phyloP scores from a whole-genome alignment of 2,113 vertebrate genomes.

The Plecotus auritus region DNA sequence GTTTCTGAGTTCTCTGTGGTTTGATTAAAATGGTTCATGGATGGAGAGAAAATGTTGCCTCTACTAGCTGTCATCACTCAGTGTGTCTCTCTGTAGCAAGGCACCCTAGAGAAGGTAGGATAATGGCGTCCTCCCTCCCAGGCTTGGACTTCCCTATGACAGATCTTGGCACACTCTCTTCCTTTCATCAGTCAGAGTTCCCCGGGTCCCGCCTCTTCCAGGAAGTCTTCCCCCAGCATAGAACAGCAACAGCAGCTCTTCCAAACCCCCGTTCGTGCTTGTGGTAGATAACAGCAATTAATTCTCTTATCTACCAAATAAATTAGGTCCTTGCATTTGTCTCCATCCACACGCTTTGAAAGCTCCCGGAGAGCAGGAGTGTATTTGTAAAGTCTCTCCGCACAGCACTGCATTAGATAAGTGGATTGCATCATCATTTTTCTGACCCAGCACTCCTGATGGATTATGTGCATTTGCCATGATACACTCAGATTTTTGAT shows the following conservation, averaged over 20 bases:
- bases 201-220: neutral
- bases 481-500: neutral
- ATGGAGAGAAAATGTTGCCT: neutral
- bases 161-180: neutral
- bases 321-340: neutral
- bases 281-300: neutral
- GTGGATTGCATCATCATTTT: neutral
- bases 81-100: neutral
- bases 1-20: conserved; percentile 45
- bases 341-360: neutral
- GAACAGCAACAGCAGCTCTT: neutral
- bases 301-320: neutral
- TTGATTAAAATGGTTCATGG: conserved; percentile 65
- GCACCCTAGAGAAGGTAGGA: neutral
- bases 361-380: neutral
- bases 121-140: neutral
- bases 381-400: neutral
- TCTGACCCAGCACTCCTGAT: neutral
- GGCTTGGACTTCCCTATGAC: neutral
- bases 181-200: neutral
- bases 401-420: neutral
- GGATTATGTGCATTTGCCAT: neutral
- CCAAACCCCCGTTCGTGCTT: neutral
- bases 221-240: neutral
- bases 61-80: neutral